A percentile compares a stretch with the other conserved stretches of the same genome.
Conservation (phyloP, 2,113 vertebrate species). For the Dicentrarchus labrax region DNA sequence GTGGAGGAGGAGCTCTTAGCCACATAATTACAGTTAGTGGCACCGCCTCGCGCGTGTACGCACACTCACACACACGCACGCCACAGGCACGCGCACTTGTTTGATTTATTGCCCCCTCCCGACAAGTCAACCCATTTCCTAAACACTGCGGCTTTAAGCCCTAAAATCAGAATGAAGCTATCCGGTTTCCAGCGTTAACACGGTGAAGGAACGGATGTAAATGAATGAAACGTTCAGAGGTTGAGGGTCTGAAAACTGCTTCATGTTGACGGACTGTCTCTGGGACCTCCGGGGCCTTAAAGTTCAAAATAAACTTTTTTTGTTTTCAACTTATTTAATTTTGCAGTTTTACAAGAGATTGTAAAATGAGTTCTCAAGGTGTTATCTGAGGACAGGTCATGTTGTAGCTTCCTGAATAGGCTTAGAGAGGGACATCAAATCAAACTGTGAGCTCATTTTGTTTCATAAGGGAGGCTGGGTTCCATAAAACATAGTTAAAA, state of each 20-base stretch:
- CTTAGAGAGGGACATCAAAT: neutral
- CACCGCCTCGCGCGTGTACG: conserved; percentile 25
- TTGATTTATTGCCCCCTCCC: neutral
- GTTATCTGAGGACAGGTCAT: neutral
- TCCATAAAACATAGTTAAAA: no score
- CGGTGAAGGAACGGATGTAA: conserved; percentile 6
- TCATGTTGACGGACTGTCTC: neutral
- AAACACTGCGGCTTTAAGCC: conserved; percentile 26
- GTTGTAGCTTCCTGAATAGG: neutral
- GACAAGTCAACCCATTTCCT: conserved; percentile 10
- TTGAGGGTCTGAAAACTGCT: neutral
- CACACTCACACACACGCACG: neutral
- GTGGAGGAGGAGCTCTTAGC: conserved; percentile 70
- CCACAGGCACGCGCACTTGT: conserved; percentile 5
- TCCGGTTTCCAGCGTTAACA: neutral
- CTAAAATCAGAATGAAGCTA: conserved; percentile 9
- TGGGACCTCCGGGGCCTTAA: neutral
- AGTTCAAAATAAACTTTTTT: neutral
- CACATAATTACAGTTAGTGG: conserved; percentile 70
- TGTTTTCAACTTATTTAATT: neutral
- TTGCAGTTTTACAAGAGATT: neutral
- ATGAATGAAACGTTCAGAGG: conserved; percentile 1
- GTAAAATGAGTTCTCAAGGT: neutral
- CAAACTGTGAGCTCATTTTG: neutral
- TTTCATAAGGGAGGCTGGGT: neutral